Evolutionary conservation across 2,888 invertebrate species (phyloP), one percentile per base, ranked within the genome.

Genomic region (Sinelater perroti): DNA sequence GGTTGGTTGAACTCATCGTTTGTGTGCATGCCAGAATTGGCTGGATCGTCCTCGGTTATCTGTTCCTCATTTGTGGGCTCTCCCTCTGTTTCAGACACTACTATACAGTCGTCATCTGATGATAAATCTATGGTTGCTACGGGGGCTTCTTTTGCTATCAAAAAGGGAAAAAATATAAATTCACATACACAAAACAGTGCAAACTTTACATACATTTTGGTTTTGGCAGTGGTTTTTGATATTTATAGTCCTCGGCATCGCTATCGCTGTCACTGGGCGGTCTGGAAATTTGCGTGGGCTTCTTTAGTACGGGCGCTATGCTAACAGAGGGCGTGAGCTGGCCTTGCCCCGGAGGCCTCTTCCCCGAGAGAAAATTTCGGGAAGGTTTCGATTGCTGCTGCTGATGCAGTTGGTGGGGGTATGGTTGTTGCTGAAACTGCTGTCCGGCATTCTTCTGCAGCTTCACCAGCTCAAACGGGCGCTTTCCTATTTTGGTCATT

Each of bases 1-100:
- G 93, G 93, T 65, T 90, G 82, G 78, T 97, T 97, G 72, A 93
- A 91, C 3, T 88, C 81, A 78, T 97, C 97, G 73, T 96, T 95
- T 3, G 95, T 94, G 75, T 97, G 97, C 79, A 93, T 87, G 33
- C 86, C 96, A 64, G 94, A 95, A 76, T 95, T 96, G 62, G 90
- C 86, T 1, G 92, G 89, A 80, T 97, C 97, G 64, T 93, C 93
- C 61, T 90, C 90, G 2, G 42, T 38, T 13, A 51, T 53, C n/a
- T 88, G 87, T 66, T 89, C 90, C 36, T 90, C 89, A 16, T 86
- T 86, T 56, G 87, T 88, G 8, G 88, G 89, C 72, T 91, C 89
- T 17, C 87, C 89, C 62, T 89, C 91, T 2, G 90, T 89, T 74
- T 92, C 93, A 2, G 92, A 92, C 26, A 95, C 82, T 70, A 95